Conservation (phyloP, 2,113 vertebrate genomes). For the human region GRCh38 chr2:52519501-52520000, state of each 20-base stretch:
- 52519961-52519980: too few relatives aligned
- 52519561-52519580: background rate
- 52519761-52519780: background rate
- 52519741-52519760: background rate
- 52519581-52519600: background rate
- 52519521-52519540: too few relatives aligned
- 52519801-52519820: background rate
- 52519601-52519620: background rate
- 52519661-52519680: background rate
- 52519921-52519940: background rate
- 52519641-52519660: background rate
- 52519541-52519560: too few relatives aligned
- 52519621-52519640: background rate
- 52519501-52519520: too few relatives aligned
- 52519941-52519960: background rate
- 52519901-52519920: background rate
- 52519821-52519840: background rate
- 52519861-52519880: background rate
- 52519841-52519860: background rate
- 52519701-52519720: background rate
- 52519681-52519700: background rate
- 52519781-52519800: background rate
- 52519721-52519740: background rate
- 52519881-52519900: background rate
- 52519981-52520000: background rate